Percentiles rank a stretch among this genome's conserved stretches.
These are phyloP conservation scores for Drosophila emarginata DNA, from an alignment of 2,888 invertebrate species.

Conservation along the genomic window DNA sequence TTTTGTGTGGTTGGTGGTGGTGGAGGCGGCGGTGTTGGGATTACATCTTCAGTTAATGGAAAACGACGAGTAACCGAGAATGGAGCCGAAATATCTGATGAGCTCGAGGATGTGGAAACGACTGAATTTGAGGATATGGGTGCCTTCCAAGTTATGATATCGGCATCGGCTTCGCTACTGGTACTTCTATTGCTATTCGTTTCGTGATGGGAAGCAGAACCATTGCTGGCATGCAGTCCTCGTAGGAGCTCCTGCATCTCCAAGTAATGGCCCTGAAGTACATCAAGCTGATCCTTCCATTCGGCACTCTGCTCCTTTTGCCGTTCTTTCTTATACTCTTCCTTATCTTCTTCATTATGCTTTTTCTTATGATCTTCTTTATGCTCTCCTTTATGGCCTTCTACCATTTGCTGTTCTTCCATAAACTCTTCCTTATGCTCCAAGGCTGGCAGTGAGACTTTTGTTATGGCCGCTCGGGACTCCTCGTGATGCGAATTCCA, in stretches of 20 bases:
- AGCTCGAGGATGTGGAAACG: background rate
- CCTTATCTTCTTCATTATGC: background rate
- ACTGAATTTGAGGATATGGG: background rate
- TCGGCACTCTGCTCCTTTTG: conserved; percentile 17
- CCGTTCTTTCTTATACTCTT: too few relatives aligned
- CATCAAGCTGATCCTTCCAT: conserved; percentile 40
- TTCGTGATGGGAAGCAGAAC: background rate
- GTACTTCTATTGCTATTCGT: conserved; percentile 14
- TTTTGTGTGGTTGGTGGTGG: conserved; percentile 23
- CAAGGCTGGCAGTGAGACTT: background rate
- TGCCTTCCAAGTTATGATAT: background rate
- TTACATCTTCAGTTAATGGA: background rate
- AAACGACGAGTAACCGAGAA: background rate
- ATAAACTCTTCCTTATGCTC: background rate
- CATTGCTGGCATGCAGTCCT: conserved; percentile 41
- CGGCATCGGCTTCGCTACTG: conserved; percentile 5
- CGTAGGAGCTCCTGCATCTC: conserved; percentile 37
- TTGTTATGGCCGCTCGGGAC: background rate
- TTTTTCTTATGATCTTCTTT: background rate
- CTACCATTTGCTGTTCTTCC: background rate
- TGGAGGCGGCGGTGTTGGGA: background rate
- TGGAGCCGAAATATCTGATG: background rate
- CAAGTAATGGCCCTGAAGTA: conserved; percentile 42
- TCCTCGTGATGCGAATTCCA: background rate
- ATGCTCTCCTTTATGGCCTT: too few relatives aligned